Evolutionary conservation across 1,140 invertebrate species (phyloP), one percentile per base, ranked within the genome.

Genomic region (Sinonovacula constricta): DNA sequence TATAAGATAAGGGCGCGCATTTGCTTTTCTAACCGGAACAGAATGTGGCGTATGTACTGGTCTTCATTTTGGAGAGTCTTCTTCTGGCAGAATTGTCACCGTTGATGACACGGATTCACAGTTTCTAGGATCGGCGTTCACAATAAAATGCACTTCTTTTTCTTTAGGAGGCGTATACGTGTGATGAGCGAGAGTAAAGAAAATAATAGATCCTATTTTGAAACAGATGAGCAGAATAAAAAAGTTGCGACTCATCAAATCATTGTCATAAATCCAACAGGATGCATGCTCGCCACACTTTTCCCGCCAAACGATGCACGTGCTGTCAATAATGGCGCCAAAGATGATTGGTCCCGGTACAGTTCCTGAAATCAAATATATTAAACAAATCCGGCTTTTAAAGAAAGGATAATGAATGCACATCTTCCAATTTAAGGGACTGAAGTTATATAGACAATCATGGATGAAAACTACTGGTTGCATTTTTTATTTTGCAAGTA

Each of bases 331-430:
- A 10, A 90, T 74, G 18, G 80, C 71, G 12, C 88, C 88, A 54
- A 88, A 91, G 15, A 91, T 78, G 14, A 91, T 54, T 39, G 90
- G 90, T 57, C 88, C 87, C 5, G 90, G 90, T 49, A 90, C 87
- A 53, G 86, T 88, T 3, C 87, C 90, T 88, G 60, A 51, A 75
- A 75, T 26, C 2, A 53, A 53, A n/a, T n/a, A n/a, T n/a, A n/a
- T n/a, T n/a, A n/a, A n/a, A n/a, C n/a, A n/a, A n/a, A n/a, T n/a
- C n/a, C n/a, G n/a, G n/a, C n/a, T n/a, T n/a, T n/a, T n/a, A n/a
- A n/a, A n/a, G n/a, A n/a, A n/a, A n/a, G n/a, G n/a, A n/a, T n/a
- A n/a, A n/a, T n/a, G n/a, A n/a, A n/a, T n/a, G n/a, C n/a, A n/a
- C n/a, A n/a, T n/a, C n/a, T n/a, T n/a, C n/a, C n/a, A n/a, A n/a